Evolutionary conservation across 2,888 invertebrate genomes (phyloP).

Genomic region (Acleris literana): DNA sequence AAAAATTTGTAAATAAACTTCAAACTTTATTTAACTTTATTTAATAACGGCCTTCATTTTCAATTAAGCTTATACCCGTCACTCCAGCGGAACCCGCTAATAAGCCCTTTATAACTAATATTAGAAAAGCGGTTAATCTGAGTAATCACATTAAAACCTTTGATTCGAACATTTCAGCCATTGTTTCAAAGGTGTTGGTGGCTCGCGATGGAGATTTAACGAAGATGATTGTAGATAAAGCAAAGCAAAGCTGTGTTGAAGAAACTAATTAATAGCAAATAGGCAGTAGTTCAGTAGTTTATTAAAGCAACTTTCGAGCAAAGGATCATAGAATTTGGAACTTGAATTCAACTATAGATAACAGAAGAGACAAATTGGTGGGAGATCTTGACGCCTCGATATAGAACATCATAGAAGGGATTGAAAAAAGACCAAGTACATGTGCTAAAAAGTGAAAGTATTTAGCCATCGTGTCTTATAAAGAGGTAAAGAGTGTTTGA

Average conservation of each 20-base stretch:
- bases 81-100: conserved; percentile 19
- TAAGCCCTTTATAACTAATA: conserved; percentile 16
- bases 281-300: too few species aligned
- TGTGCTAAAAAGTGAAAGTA: too few species aligned
- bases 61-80: conserved; percentile 4
- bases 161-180: conserved; percentile 23
- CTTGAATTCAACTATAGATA: too few species aligned
- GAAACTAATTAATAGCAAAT: not conserved
- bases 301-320: too few species aligned
- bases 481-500: too few species aligned
- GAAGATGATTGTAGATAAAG: conserved; percentile 2
- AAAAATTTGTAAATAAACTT: conserved; percentile 6
- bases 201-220: conserved; percentile 1
- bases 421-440: too few species aligned
- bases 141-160: conserved; percentile 28
- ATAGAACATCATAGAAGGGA: too few species aligned
- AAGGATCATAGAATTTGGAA: too few species aligned
- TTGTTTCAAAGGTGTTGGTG: conserved; percentile 13
- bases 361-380: too few species aligned
- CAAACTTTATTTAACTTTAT: not conserved
- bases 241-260: not conserved
- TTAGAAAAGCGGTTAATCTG: conserved; percentile 24
- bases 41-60: conserved; percentile 1
- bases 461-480: too few species aligned
- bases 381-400: too few species aligned